Evolutionary conservation across 1,140 invertebrate species (phyloP).

Genomic region (Eulimnadia texana): DNA sequence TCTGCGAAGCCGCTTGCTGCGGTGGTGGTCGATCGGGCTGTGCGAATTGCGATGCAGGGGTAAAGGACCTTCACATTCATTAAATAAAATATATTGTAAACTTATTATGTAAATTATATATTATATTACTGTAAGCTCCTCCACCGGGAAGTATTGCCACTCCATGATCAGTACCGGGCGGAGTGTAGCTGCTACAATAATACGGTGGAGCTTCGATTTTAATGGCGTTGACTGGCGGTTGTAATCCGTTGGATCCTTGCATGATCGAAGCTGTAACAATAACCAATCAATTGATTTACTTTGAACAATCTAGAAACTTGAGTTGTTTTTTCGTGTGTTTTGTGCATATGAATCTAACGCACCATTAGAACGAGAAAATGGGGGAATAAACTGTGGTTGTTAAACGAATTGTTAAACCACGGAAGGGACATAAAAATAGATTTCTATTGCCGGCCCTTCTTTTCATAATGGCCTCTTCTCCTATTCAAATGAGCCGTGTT

Average conservation of each 20-base stretch:
- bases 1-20: slow-evolving; percentile 39
- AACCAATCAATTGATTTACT: not conserved
- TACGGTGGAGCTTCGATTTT: slow-evolving; percentile 80
- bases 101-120: not conserved
- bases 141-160: slow-evolving; percentile 38
- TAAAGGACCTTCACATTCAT: slow-evolving; percentile 25
- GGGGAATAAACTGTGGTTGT: not conserved
- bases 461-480: not conserved
- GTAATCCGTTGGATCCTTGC: slow-evolving; percentile 68
- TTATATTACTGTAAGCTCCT: slow-evolving; percentile 44
- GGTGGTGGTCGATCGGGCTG: slow-evolving; percentile 34
- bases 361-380: not conserved
- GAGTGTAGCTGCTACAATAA: slow-evolving; percentile 83
- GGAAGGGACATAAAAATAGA: no score
- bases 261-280: slow-evolving; percentile 67
- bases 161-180: slow-evolving; percentile 43
- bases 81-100: not conserved
- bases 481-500: not conserved
- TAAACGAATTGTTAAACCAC: no score
- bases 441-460: not conserved
- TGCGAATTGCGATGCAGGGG: slow-evolving; percentile 31
- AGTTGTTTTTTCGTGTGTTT: not conserved
- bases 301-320: no score
- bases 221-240: slow-evolving; percentile 62
- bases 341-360: no score